These are phyloP conservation scores for Pinna nobilis DNA, from an alignment of 1,140 invertebrate genomes.

Conservation along the genomic window DNA sequence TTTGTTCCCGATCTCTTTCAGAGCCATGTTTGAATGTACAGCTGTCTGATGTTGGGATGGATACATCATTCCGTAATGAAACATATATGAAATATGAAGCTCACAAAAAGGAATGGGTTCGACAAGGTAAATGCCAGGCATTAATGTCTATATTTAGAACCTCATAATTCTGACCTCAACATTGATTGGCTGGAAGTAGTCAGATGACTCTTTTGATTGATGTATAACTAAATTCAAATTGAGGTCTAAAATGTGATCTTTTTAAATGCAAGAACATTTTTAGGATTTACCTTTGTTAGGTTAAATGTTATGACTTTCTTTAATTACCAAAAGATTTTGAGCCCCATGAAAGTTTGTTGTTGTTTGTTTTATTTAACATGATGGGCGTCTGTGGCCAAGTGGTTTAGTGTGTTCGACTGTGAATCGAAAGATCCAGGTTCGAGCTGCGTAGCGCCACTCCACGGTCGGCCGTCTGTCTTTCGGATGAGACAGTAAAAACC, in stretches of 20 bases:
- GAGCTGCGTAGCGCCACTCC: too few species aligned
- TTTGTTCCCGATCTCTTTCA: slow-evolving; percentile 40
- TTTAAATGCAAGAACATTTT: background rate
- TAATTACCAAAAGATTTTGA: too few species aligned
- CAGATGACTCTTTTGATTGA: slow-evolving; percentile 65
- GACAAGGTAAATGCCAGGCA: slow-evolving; percentile 61
- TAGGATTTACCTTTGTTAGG: too few species aligned
- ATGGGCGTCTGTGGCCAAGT: too few species aligned
- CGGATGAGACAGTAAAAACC: too few species aligned
- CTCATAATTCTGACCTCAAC: slow-evolving; percentile 68
- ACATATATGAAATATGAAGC: slow-evolving; percentile 64
- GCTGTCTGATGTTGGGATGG: slow-evolving; percentile 61
- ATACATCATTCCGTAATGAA: slow-evolving; percentile 70
- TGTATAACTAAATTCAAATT: slow-evolving; percentile 42
- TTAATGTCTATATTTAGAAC: background rate
- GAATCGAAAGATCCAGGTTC: too few species aligned
- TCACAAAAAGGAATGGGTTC: slow-evolving; percentile 72
- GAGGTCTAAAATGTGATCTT: background rate
- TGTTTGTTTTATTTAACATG: too few species aligned
- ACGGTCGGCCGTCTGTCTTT: too few species aligned
- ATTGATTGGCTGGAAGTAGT: slow-evolving; percentile 74
- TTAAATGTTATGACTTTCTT: too few species aligned
- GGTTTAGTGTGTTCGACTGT: too few species aligned
- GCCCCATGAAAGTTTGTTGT: too few species aligned
- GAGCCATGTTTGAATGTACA: slow-evolving; percentile 71